A percentile compares a stretch with the other conserved stretches of the same genome.
Conservation (phyloP, 1,140 invertebrate species). For the Caenorhabditis tropicalis region DNA sequence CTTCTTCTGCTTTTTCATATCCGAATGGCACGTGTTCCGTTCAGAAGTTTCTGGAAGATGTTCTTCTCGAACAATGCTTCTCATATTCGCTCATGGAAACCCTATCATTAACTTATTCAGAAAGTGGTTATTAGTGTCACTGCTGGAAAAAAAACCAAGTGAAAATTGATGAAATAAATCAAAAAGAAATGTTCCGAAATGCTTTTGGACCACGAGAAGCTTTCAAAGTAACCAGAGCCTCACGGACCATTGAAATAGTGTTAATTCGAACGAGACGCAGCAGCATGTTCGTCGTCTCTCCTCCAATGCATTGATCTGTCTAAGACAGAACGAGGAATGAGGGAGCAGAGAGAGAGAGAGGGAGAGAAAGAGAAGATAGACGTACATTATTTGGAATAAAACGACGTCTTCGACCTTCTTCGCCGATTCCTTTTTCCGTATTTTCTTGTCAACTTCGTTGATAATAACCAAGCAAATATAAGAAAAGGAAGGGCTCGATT, state of each 20-base stretch:
- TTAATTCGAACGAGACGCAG: neutral
- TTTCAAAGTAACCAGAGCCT: neutral
- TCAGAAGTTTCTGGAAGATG: no score
- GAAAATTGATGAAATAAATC: neutral
- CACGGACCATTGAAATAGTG: neutral
- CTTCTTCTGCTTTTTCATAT: neutral
- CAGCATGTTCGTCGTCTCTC: neutral
- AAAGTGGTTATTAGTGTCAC: no score
- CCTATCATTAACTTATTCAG: no score
- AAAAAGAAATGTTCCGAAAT: neutral
- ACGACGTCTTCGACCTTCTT: constrained; percentile 34
- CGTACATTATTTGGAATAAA: constrained; percentile 34
- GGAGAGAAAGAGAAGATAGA: neutral
- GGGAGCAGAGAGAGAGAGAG: neutral
- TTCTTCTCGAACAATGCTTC: no score
- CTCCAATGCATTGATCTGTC: neutral
- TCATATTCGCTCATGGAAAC: no score
- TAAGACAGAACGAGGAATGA: neutral
- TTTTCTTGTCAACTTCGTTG: constrained; percentile 4
- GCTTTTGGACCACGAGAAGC: neutral
- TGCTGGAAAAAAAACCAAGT: neutral
- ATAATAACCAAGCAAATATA: neutral
- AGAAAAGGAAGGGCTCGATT: neutral
- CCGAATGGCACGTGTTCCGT: neutral
- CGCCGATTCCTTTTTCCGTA: constrained; percentile 5